Conservation (phyloP, 2,113 vertebrate genomes). For the Hippocampus abdominalis region DNA sequence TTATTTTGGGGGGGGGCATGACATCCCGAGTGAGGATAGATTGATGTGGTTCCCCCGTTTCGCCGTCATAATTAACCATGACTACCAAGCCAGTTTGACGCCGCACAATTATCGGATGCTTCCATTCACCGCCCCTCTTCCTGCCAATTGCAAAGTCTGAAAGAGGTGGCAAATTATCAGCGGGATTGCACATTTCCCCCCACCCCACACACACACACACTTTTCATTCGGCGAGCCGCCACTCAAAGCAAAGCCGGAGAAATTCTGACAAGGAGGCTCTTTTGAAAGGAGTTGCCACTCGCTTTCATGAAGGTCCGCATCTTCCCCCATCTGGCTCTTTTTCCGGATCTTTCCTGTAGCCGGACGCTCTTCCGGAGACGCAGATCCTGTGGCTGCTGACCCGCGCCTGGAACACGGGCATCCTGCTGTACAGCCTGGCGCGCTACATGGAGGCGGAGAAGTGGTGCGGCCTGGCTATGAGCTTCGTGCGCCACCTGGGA, state of each 20-base stretch:
- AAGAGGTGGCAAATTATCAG: constrained; percentile 62
- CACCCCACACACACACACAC: too few relatives aligned
- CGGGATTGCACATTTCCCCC: constrained; percentile 50
- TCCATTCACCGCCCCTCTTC: constrained; percentile 72
- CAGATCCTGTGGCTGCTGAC: constrained; percentile 89
- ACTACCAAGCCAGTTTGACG: neutral
- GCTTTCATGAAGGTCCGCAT: constrained; percentile 20
- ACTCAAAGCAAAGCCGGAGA: constrained; percentile 40
- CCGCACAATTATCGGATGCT: constrained; percentile 75
- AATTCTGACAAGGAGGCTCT: constrained; percentile 49
- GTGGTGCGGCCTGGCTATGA: constrained; percentile 85
- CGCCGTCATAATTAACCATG: neutral
- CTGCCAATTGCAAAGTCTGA: constrained; percentile 71
- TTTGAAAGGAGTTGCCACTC: constrained; percentile 16
- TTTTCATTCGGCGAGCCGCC: constrained; percentile 43
- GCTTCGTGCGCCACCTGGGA: constrained; percentile 78
- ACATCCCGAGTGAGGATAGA: neutral
- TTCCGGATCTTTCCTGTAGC: constrained; percentile 52
- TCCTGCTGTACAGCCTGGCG: constrained; percentile 75
- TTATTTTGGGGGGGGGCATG: neutral
- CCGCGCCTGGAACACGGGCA: constrained; percentile 87
- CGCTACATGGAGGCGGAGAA: constrained; percentile 80
- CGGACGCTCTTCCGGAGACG: constrained; percentile 77
- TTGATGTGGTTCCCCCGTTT: neutral
- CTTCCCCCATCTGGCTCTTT: constrained; percentile 13